These are phyloP conservation scores for Euplexia lucipara DNA, from an alignment of 2,888 invertebrate species.

Conservation along the genomic window DNA sequence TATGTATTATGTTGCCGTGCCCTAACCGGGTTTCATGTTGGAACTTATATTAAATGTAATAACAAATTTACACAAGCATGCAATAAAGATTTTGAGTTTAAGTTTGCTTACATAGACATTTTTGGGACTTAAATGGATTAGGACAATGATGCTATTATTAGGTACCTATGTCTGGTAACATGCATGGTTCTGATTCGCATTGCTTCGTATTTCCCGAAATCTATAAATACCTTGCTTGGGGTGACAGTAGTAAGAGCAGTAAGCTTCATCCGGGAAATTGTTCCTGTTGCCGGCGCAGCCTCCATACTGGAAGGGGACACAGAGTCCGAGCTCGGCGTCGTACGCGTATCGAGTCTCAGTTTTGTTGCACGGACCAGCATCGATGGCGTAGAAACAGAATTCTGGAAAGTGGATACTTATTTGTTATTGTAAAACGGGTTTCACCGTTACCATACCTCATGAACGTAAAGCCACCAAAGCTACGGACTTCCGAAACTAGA, in stretches of 20 bases:
- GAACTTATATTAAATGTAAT: too few relatives aligned
- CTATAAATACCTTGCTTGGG: slow-evolving; percentile 75
- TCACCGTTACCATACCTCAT: too few relatives aligned
- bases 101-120: too few relatives aligned
- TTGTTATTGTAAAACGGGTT: background rate
- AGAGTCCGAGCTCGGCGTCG: slow-evolving; percentile 93
- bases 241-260: slow-evolving; percentile 94
- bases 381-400: slow-evolving; percentile 92
- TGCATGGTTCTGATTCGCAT: background rate
- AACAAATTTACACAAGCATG: too few relatives aligned
- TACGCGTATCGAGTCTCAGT: slow-evolving; percentile 93
- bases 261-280: slow-evolving; percentile 93
- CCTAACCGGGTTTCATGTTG: too few relatives aligned
- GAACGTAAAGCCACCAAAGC: too few relatives aligned
- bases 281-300: slow-evolving; percentile 96
- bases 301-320: slow-evolving; percentile 95
- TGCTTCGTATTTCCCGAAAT: background rate
- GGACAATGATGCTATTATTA: background rate
- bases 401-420: slow-evolving; percentile 86
- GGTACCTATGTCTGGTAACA: background rate
- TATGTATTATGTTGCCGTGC: too few relatives aligned
- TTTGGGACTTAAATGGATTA: too few relatives aligned
- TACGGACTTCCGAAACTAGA: too few relatives aligned
- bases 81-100: too few relatives aligned
- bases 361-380: slow-evolving; percentile 93